A percentile compares a stretch with the other conserved stretches of the same genome.
Conservation (phyloP, 2,888 invertebrate species). For the Lochmaea capreae region DNA sequence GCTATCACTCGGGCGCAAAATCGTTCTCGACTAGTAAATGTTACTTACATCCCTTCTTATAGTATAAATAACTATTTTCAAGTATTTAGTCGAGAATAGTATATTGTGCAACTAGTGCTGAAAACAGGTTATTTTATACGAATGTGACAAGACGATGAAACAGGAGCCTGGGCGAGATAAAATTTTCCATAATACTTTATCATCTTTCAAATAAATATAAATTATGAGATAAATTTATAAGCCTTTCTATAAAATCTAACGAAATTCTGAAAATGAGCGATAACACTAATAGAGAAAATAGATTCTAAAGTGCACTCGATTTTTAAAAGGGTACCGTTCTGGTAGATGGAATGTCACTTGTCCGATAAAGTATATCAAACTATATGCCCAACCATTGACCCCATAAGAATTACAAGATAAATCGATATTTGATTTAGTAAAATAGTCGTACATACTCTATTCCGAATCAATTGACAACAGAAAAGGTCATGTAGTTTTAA, state of each 20-base stretch:
- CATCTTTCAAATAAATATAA: neutral
- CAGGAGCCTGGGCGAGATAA: neutral
- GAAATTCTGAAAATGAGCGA: constrained; percentile 35
- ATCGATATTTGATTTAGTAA: constrained; percentile 42
- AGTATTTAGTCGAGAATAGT: too few species aligned
- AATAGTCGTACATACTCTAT: constrained; percentile 25
- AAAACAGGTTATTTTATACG: too few species aligned
- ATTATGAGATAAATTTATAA: neutral
- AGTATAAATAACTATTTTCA: too few species aligned
- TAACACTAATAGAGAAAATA: constrained; percentile 41
- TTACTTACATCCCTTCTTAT: too few species aligned
- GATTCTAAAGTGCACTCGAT: constrained; percentile 37
- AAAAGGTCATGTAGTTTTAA: neutral
- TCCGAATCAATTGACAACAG: neutral
- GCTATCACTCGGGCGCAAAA: too few species aligned
- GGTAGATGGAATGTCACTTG: constrained; percentile 55
- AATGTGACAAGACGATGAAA: too few species aligned
- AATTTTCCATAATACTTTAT: neutral
- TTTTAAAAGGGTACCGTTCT: constrained; percentile 53
- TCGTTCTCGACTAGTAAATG: too few species aligned
- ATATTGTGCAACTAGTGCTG: too few species aligned
- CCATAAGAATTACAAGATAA: constrained; percentile 39
- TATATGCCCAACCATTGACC: constrained; percentile 52
- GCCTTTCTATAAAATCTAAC: constrained; percentile 5
- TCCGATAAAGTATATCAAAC: constrained; percentile 57